Evolutionary conservation across 35 echinoderm and acorn worm genomes (phyloP), one percentile per base, ranked within the genome.

Genomic region (Ophiothrix spiculata): DNA sequence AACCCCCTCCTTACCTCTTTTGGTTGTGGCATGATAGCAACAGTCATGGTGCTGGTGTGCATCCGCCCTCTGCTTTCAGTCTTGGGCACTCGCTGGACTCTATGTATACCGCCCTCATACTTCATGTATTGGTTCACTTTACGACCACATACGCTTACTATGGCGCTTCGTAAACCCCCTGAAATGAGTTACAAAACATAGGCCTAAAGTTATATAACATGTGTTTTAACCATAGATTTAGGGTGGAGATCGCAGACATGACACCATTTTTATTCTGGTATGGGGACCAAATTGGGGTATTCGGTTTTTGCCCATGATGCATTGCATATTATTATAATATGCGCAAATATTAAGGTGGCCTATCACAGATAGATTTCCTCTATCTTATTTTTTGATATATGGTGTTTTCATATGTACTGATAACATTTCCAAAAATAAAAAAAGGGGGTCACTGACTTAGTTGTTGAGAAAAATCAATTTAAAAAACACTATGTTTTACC

Each of bases 11-110:
- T 80, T 81, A 93, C 94, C 87, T 93, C 77, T 81, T 93, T 97
- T 2, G 94, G 94, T 56, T 97, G 94, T 38, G 94, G 94, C 35
- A 97, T 69, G 12, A 98, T 88, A 40, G 95, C 95, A 13, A 98
- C 92, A n/a, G 95, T 77, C 95, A 98, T 98, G 17, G 95, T 98
- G 64, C 95, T 98, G 0, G 95, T 98, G 74, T 98, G 95, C 12
- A 98, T 77, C 42, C 95, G 89, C 21, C 95, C 95, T 34, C 69
- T 1, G 35, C 83, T 98, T 69, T 98, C 95, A 36, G 95, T 98
- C 56, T 94, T 98, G 0, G 95, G 95, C 0, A 98, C 83, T 31
- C 95, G 31, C 77, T 98, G 95, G 0, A 98, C 95, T 17, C 95
- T 56, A 74, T 98, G 95, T 0, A 98, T 91, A 37, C 95, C 95